Evolutionary conservation across 2,113 vertebrate species (phyloP).

Genomic region (Eudyptes chrysolophus): DNA sequence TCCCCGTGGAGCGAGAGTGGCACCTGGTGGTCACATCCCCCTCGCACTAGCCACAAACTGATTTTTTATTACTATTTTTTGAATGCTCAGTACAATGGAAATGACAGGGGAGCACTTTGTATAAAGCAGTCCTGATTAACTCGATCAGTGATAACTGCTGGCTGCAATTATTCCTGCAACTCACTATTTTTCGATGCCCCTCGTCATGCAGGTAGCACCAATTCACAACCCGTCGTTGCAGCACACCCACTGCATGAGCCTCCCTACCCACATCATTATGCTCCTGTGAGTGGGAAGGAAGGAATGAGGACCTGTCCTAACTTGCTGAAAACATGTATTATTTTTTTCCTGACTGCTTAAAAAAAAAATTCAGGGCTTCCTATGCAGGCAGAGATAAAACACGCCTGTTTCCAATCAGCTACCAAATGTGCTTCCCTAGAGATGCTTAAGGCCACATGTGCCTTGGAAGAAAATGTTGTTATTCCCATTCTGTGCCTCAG

Average conservation of each 20-base stretch:
- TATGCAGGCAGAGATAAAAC: not conserved
- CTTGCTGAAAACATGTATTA: not conserved
- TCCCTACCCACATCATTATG: not conserved
- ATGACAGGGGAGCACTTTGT: not conserved
- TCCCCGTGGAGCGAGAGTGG: slow-evolving; percentile 49
- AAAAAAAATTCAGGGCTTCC: not conserved
- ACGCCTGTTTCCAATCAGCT: not conserved
- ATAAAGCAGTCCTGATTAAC: not conserved
- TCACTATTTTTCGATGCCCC: not conserved
- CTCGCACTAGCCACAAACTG: not conserved
- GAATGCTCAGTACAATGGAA: not conserved
- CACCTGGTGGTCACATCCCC: slow-evolving; percentile 34
- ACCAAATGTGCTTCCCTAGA: not conserved
- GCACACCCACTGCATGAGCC: not conserved
- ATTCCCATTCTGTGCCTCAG: not conserved
- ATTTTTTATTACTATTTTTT: not conserved
- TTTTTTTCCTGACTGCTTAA: not conserved
- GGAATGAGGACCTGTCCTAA: not conserved
- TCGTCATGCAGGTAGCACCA: not conserved
- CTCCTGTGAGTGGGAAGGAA: not conserved
- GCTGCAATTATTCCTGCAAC: not conserved
- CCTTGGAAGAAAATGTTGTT: not conserved
- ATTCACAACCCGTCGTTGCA: not conserved
- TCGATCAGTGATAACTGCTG: not conserved
- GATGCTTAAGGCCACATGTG: not conserved